Conservation (phyloP, 2,113 vertebrate species). For the Ploceus nigricollis region DNA sequence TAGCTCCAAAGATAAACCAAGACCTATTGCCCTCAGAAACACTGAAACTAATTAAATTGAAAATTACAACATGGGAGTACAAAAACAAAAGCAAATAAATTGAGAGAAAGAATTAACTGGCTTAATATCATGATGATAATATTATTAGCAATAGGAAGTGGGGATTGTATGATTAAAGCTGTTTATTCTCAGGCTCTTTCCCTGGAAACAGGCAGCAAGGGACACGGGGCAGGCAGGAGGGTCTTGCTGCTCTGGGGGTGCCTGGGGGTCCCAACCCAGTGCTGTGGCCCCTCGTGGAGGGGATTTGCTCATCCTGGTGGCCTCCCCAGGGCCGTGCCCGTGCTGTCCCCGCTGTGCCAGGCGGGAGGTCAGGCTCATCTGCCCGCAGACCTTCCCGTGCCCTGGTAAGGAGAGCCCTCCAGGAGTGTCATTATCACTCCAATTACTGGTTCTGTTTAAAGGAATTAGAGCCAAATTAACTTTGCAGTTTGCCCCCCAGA, state of each 20-base stretch:
- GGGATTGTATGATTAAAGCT: slow-evolving; percentile 34
- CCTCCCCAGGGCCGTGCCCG: rapidly evolving
- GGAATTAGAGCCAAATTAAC: slow-evolving; percentile 70
- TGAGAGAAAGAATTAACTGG: slow-evolving; percentile 58
- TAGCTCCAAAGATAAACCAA: slow-evolving; percentile 66
- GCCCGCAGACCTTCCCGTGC: not conserved
- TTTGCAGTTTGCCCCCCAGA: slow-evolving; percentile 66
- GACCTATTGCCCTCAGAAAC: slow-evolving; percentile 68
- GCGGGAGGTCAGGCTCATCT: rapidly evolving
- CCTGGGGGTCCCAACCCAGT: rapidly evolving
- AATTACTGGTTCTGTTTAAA: slow-evolving; percentile 70
- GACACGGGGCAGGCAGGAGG: rapidly evolving
- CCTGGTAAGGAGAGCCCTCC: not conserved
- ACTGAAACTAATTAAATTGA: slow-evolving; percentile 74
- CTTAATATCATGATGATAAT: slow-evolving; percentile 60
- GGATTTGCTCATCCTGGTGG: rapidly evolving
- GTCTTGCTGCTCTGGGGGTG: rapidly evolving
- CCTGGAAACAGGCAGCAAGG: rapidly evolving
- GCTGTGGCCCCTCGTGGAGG: rapidly evolving
- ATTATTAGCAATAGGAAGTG: slow-evolving; percentile 56
- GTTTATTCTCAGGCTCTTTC: not conserved
- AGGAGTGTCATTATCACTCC: slow-evolving; percentile 51
- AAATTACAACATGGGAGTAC: slow-evolving; percentile 65
- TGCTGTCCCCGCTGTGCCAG: rapidly evolving
- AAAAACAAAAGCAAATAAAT: slow-evolving; percentile 60